Conservation (phyloP, 2,888 invertebrate species). For the Melanophora roralis region DNA sequence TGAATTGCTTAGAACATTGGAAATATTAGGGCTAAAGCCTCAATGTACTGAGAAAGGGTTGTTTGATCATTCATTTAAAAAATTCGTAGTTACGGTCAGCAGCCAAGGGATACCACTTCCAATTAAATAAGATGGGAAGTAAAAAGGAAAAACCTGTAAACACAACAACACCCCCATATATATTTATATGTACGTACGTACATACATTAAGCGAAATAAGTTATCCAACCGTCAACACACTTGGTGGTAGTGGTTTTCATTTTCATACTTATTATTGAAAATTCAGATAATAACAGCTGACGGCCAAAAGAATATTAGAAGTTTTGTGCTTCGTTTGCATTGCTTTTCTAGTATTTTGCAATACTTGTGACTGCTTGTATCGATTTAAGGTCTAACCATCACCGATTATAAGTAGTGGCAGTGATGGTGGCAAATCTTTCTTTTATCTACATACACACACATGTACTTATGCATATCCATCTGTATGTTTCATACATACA, state of each 20-base stretch:
- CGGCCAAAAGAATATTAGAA: slow-evolving; percentile 68
- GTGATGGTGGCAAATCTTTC: slow-evolving; percentile 6
- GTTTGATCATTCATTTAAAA: not conserved
- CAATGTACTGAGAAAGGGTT: not conserved
- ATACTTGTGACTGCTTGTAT: slow-evolving; percentile 31
- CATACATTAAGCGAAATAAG: slow-evolving; percentile 14
- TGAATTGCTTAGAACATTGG: not conserved
- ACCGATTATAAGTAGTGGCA: not conserved
- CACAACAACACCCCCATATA: not conserved
- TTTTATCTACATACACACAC: slow-evolving; percentile 17
- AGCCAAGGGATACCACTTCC: not conserved
- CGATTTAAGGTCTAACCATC: slow-evolving; percentile 30
- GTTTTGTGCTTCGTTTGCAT: slow-evolving; percentile 41
- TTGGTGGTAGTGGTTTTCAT: not conserved
- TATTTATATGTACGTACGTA: no score
- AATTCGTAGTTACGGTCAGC: not conserved
- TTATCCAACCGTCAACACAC: not conserved
- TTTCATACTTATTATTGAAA: slow-evolving; percentile 40
- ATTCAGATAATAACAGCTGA: slow-evolving; percentile 65
- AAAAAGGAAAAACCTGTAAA: not conserved
- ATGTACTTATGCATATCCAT: slow-evolving; percentile 25
- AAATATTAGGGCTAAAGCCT: not conserved
- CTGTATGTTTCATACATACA: not conserved
- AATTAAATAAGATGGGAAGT: not conserved
- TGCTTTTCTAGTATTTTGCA: slow-evolving; percentile 29